A percentile compares a stretch with the other conserved stretches of the same genome.
These are phyloP conservation scores for Hippasteria phrygiana DNA, from an alignment of 53 echinoderm and acorn worm genomes.

Conservation along the genomic window DNA sequence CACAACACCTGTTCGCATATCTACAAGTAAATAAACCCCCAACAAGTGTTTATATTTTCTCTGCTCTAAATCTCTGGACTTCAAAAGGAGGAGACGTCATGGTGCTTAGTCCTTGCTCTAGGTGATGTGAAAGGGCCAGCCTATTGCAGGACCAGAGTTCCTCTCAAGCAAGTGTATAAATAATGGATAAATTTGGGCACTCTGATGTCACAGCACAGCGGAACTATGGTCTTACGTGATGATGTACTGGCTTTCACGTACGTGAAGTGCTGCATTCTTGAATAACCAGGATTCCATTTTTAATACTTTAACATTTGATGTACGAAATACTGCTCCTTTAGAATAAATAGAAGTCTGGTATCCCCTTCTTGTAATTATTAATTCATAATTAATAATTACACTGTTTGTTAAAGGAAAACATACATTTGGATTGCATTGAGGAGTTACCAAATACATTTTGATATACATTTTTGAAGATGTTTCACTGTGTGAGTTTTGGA, in stretches of 20 bases:
- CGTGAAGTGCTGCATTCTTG: too few species aligned
- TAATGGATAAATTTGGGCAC: background rate
- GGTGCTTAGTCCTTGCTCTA: conserved; percentile 30
- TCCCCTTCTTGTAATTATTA: too few species aligned
- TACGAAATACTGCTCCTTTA: too few species aligned
- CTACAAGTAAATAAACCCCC: conserved; percentile 49
- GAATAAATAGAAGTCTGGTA: too few species aligned
- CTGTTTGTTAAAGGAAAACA: too few species aligned
- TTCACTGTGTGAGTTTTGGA: too few species aligned
- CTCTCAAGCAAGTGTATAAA: background rate
- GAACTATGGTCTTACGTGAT: background rate
- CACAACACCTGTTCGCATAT: conserved; percentile 50
- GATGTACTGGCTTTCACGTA: background rate
- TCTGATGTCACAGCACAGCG: background rate
- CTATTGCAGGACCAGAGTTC: background rate
- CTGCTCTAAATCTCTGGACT: conserved; percentile 55
- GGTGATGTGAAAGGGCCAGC: background rate
- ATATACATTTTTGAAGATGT: too few species aligned
- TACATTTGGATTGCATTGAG: too few species aligned
- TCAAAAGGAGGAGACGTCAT: conserved; percentile 33
- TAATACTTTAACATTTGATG: too few species aligned
- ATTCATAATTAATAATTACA: too few species aligned
- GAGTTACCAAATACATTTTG: too few species aligned
- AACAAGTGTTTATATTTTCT: conserved; percentile 60
- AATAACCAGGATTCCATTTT: too few species aligned